Conservation (phyloP, 2,888 invertebrate species). For the Cenopis cana region DNA sequence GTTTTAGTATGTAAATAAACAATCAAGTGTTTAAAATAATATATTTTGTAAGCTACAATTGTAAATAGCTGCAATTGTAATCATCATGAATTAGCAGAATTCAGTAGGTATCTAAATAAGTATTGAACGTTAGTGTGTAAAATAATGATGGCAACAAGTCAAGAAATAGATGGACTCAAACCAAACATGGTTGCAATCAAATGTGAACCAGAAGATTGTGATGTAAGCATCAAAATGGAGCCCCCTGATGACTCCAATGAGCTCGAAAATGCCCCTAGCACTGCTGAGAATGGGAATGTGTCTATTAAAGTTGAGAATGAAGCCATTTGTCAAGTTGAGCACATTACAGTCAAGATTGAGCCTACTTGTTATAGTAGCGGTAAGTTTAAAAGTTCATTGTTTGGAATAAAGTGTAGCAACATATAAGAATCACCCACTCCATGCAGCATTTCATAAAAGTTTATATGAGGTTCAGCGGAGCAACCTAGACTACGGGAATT, state of each 20-base stretch:
- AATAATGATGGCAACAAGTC: conserved; percentile 19
- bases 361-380: conserved; percentile 41
- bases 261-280: neutral
- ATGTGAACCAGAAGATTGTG: conserved; percentile 15
- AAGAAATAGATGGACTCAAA: neutral
- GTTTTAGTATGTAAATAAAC: neutral
- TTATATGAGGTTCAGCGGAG: no score
- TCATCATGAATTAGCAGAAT: neutral
- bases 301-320: neutral
- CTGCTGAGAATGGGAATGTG: neutral
- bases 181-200: conserved; percentile 18
- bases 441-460: no score
- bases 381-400: conserved; percentile 7
- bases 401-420: no score
- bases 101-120: neutral
- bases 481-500: no score
- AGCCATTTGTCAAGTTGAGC: conserved; percentile 14
- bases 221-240: conserved; percentile 23
- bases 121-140: neutral
- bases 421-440: no score
- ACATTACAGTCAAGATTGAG: conserved; percentile 43
- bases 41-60: neutral
- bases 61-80: neutral
- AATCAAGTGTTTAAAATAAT: neutral
- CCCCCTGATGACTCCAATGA: conserved; percentile 15